A percentile compares a stretch with the other conserved stretches of the same genome.
Evolutionary conservation across 2,113 vertebrate genomes (phyloP).

Genomic region (Herpetotheres cachinnans): DNA sequence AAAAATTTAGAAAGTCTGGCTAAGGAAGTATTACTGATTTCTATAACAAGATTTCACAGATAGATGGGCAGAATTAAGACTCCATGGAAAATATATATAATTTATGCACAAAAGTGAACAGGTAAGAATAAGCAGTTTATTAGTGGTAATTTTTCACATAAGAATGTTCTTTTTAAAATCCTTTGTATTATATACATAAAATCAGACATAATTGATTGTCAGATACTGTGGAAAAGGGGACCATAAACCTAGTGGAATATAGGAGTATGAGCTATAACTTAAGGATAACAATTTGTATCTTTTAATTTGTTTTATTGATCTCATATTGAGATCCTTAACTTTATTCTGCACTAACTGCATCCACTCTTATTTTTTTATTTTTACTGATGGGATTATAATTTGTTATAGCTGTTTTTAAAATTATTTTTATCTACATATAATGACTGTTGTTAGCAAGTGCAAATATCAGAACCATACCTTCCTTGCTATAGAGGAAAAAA

Average conservation of each 20-base stretch:
- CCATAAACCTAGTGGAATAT: accelerated
- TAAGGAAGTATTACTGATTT: neutral
- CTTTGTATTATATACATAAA: neutral
- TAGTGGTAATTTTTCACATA: accelerated
- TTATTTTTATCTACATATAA: neutral
- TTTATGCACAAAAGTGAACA: accelerated
- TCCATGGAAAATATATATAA: neutral
- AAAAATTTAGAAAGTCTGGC: neutral
- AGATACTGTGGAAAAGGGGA: neutral
- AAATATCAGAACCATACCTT: neutral
- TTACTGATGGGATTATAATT: neutral
- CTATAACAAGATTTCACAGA: neutral
- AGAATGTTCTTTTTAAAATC: neutral
- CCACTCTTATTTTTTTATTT: neutral
- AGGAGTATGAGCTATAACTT: neutral
- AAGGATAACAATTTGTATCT: neutral
- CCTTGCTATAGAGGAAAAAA: neutral
- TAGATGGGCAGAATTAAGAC: neutral
- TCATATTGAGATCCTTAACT: neutral
- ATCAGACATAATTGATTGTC: neutral
- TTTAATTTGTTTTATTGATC: neutral
- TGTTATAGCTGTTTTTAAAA: neutral
- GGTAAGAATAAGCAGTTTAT: neutral
- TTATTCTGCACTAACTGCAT: neutral
- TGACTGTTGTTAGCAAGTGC: neutral